A percentile compares a stretch with the other conserved stretches of the same genome.
phyloP scores from a whole-genome alignment of 2,888 invertebrate species.

The Hypena proboscidalis region DNA sequence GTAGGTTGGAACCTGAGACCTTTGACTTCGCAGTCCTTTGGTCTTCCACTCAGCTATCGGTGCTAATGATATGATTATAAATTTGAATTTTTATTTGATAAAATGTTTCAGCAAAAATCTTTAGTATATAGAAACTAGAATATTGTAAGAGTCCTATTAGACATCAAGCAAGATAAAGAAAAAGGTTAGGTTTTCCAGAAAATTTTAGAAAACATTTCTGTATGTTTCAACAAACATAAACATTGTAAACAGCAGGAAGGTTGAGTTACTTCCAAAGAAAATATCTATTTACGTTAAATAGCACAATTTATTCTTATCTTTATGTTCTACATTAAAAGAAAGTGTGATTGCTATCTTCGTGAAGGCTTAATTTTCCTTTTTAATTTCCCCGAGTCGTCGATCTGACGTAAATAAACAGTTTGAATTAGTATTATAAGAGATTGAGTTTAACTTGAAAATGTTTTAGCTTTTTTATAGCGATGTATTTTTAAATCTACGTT shows the following conservation, averaged over 20 bases:
- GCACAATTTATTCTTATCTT: slow-evolving; percentile 36
- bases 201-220: neutral
- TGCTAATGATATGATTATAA: no score
- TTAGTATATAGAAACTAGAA: no score
- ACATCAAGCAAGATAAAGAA: no score
- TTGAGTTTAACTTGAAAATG: slow-evolving; percentile 1
- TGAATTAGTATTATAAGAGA: neutral
- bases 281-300: slow-evolving; percentile 18
- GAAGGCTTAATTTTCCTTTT: slow-evolving; percentile 37
- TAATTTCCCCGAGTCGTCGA: slow-evolving; percentile 16
- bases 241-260: neutral
- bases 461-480: neutral
- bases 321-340: slow-evolving; percentile 35
- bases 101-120: no score
- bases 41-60: no score
- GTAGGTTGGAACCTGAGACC: no score
- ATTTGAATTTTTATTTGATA: no score
- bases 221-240: neutral
- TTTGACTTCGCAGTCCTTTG: no score
- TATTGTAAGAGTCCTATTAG: no score
- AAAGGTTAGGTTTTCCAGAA: no score
- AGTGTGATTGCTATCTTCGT: slow-evolving; percentile 28
- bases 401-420: slow-evolving; percentile 10
- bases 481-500: neutral
- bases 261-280: slow-evolving; percentile 6